Percentiles rank a stretch among this genome's conserved stretches.
These are phyloP conservation scores for Crotophaga sulcirostris DNA, from an alignment of 2,113 vertebrate genomes.

Conservation along the genomic window DNA sequence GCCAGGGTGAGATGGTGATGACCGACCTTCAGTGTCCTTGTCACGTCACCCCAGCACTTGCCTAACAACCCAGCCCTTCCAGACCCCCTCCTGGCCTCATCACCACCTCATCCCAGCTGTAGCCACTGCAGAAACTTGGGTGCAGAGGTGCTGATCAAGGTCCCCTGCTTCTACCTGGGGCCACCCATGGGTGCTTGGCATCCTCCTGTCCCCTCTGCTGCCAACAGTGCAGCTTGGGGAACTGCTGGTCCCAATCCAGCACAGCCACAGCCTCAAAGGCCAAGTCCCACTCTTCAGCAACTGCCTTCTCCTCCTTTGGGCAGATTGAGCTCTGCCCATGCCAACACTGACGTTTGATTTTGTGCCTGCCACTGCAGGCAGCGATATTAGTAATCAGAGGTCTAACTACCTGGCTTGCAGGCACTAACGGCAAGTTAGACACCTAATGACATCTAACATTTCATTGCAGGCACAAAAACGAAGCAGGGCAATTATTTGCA, in stretches of 20 bases:
- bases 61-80: background rate
- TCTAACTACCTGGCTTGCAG: constrained; percentile 8
- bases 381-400: constrained; percentile 13
- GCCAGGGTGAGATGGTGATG: rapidly evolving
- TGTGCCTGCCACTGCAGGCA: background rate
- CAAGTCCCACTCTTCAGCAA: background rate
- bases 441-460: constrained; percentile 5
- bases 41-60: background rate
- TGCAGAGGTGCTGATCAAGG: background rate
- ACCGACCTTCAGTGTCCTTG: background rate
- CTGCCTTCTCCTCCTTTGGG: background rate
- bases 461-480: constrained; percentile 25
- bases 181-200: rapidly evolving
- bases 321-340: background rate
- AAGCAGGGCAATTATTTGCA: constrained; percentile 29
- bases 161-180: rapidly evolving
- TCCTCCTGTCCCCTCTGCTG: background rate
- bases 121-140: background rate
- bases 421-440: background rate
- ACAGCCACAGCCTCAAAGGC: rapidly evolving
- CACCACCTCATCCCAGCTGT: background rate
- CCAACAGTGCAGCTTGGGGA: background rate
- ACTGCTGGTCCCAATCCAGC: background rate
- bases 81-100: background rate
- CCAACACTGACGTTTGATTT: background rate